Evolutionary conservation across 2,113 vertebrate genomes (phyloP), one percentile per base, ranked within the genome.

Genomic region (Scopus umbretta): DNA sequence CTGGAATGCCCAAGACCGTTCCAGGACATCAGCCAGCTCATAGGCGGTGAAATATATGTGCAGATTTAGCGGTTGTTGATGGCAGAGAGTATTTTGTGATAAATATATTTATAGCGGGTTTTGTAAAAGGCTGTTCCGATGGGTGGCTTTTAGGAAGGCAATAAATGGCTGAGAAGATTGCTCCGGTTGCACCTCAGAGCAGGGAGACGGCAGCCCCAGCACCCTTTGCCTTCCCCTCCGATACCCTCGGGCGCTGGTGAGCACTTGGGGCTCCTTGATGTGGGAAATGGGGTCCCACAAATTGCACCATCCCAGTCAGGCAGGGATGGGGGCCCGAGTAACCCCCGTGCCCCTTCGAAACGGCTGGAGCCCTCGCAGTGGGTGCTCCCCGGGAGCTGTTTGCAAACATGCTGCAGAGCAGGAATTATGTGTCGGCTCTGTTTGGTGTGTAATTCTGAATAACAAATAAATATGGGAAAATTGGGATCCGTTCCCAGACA

Each of bases 401-500:
- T 97, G 95, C 95, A 97, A 97, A 97, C 94, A 89, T 9, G 1
- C 5, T 5, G 81, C 88, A 6, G 94, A 85, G 88, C 59, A 2
- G 89, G 94, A 92, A 94, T 87, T 68, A 25, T 13, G 56, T 5
- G 29, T 40, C 19, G 30, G 68, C 83, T 88, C 85, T 4, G 38
- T 21, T 42, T 71, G 88, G 47, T 8, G 29, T 9, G 10, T 25
- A 17, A 94, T 79, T 82, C 83, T 52, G 30, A 71, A 34, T 3
- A 66, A 96, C 91, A 96, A 96, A 97, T 42, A 96, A 95, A 97
- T 55, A 40, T 7, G 84, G 92, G 63, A 91, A 91, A 95, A 65
- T 38, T 82, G 96, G 97, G 97, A 97, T 68, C 80, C 13, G 78
- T 97, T 97, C 97, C 97, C 97, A 97, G 97, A 89, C 89, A 73